Base-by-base conservation (phyloP, 1,140 invertebrate genomes). In the Metopolophium dirhodum region DNA sequence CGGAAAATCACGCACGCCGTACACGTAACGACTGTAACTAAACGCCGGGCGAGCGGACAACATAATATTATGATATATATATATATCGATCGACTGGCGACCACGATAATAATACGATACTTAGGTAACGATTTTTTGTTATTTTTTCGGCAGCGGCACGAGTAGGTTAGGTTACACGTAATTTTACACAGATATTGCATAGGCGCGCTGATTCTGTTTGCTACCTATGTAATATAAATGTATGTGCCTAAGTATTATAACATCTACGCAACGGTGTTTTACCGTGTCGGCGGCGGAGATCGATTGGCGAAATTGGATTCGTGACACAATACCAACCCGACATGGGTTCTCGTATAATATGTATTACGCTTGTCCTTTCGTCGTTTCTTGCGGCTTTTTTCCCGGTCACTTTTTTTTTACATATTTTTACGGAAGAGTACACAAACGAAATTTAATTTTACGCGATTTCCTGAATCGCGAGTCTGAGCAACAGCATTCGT, bases 21-120 rank as follows among this genome's bases (percentile, higher is more conserved):
- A 54, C n/a, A 47, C 85, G 85, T 87, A 87, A 87, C 45, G 41
- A 47, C 41, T 47, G 85, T 87, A 41, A 85, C 83, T 85, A 85
- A 85, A 85, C 41, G 41, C 23, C 6, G 35, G 35, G 77, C n/a
- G n/a, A 35, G 35, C 35, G 18, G n/a, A 35, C 18, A 35, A 14
- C 26, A 82, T 82, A 82, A 82, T 35, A 82, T 61, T 30, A 61
- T 82, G n/a, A 82, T 61, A 77, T n/a, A n/a, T 77, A 82, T 61
- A 77, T n/a, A n/a, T 77, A 77, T n/a, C n/a, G 61, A 77, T 77
- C 61, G 61, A n/a, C 14, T 54, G 51, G 51, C n/a, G 4, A 83
- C 22, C 22, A 83, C 22, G 77, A 37, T 37, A 85, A 41, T 85
- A 41, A 85, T 41, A 45, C 23, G 23, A 26, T 85, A 45, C 37